phyloP scores from a whole-genome alignment of 1,140 invertebrate species.

The Luehdorfia chinensis region DNA sequence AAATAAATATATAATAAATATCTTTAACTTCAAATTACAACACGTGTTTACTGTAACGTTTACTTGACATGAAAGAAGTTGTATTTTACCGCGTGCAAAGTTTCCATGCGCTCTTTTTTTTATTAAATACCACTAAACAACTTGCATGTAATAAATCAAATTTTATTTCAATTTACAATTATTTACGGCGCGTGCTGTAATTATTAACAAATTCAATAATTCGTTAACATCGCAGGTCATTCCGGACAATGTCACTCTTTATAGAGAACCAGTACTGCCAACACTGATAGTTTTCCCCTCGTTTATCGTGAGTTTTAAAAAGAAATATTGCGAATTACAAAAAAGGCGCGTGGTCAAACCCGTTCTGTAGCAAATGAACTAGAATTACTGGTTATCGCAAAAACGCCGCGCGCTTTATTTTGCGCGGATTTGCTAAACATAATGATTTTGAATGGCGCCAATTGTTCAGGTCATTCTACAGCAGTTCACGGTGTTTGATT shows the following conservation, averaged over 20 bases:
- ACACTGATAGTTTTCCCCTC: slow-evolving; percentile 30
- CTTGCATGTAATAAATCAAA: slow-evolving; percentile 6
- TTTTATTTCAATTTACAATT: slow-evolving; percentile 22
- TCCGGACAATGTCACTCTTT: slow-evolving; percentile 41
- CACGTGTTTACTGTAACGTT: too few species aligned
- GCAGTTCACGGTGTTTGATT: slow-evolving; percentile 50
- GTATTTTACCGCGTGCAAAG: too few species aligned
- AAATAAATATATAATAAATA: too few species aligned
- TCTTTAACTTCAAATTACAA: too few species aligned
- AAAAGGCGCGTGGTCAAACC: slow-evolving; percentile 51
- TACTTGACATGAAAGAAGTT: too few species aligned
- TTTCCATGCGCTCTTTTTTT: too few species aligned
- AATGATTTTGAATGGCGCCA: slow-evolving; percentile 44
- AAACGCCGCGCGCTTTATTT: slow-evolving; percentile 28
- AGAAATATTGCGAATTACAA: slow-evolving; percentile 54
- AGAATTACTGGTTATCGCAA: slow-evolving; percentile 52
- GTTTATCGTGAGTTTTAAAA: slow-evolving; percentile 18
- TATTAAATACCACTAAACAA: too few species aligned
- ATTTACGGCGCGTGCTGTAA: slow-evolving; percentile 45
- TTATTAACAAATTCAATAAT: slow-evolving; percentile 68
- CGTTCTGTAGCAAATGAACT: slow-evolving; percentile 37
- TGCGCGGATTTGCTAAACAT: slow-evolving; percentile 53
- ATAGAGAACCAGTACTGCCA: slow-evolving; percentile 27
- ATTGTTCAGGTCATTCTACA: slow-evolving; percentile 44
- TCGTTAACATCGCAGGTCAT: slow-evolving; percentile 54